Evolutionary conservation across 2,888 invertebrate genomes (phyloP).

Genomic region (Macrosoma leucophasiata): DNA sequence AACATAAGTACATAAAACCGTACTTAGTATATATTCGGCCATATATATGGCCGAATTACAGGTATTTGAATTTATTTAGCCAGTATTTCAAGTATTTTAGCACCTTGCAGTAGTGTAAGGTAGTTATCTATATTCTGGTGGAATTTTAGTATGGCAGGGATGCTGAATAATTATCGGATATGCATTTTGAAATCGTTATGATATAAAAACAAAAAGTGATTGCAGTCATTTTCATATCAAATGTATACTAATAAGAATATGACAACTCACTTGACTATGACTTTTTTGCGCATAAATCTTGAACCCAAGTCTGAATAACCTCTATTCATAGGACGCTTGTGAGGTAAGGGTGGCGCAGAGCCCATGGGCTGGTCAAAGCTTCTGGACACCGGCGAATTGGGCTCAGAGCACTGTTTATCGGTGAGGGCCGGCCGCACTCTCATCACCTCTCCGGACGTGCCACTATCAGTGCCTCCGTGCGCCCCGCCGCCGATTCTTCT

Average conservation of each 20-base stretch:
- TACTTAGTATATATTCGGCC: too few species aligned
- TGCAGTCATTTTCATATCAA: neutral
- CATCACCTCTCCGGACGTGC: constrained; percentile 37
- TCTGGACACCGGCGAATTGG: constrained; percentile 82
- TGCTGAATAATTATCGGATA: too few species aligned
- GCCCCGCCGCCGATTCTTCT: constrained; percentile 40
- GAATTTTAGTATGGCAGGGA: too few species aligned
- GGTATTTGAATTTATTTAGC: too few species aligned
- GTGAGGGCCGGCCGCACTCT: constrained; percentile 80
- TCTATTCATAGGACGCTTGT: constrained; percentile 78
- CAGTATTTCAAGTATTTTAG: too few species aligned
- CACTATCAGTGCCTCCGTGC: constrained; percentile 42
- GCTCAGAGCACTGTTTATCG: constrained; percentile 87
- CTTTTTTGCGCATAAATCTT: constrained; percentile 86
- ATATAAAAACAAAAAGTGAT: neutral
- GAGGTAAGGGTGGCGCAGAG: constrained; percentile 55
- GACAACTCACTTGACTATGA: constrained; percentile 83
- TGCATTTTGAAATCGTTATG: neutral
- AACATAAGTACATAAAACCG: too few species aligned
- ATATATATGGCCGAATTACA: too few species aligned
- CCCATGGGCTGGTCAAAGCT: constrained; percentile 65
- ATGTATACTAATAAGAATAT: constrained; percentile 5
- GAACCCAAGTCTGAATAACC: constrained; percentile 86
- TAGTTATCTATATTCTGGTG: too few species aligned
- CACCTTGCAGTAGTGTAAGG: too few species aligned